A percentile compares a stretch with the other conserved stretches of the same genome.
Evolutionary conservation across 2,797 vertebrate genomes (phyloP).

Genomic region (Siniperca obscura): DNA sequence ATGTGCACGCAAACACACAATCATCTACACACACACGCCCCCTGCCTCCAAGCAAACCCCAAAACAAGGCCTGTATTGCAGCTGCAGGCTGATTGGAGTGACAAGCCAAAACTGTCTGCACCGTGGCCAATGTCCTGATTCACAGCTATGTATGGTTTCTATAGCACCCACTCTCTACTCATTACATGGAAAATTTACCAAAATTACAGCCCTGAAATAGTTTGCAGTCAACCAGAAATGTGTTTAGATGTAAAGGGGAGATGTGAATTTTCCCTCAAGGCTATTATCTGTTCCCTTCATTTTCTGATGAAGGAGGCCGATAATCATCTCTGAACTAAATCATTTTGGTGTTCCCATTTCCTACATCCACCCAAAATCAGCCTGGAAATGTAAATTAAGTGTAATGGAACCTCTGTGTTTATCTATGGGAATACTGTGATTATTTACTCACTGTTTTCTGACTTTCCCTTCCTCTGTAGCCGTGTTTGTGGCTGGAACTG

Average conservation of each 20-base stretch:
- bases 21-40: conserved; percentile 17
- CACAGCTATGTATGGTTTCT: conserved; percentile 57
- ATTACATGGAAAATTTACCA: conserved; percentile 67
- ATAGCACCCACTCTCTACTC: conserved; percentile 56
- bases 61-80: conserved; percentile 41
- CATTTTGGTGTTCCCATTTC: conserved; percentile 19
- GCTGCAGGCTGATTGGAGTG: conserved; percentile 62
- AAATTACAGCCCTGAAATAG: conserved; percentile 60
- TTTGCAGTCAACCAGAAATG: conserved; percentile 56
- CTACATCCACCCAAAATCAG: conserved; percentile 16
- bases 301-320: conserved; percentile 39
- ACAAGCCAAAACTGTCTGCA: conserved; percentile 69
- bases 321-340: conserved; percentile 36
- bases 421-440: conserved; percentile 32
- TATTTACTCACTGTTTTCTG: conserved; percentile 40
- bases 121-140: conserved; percentile 60
- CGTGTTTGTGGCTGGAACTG: conserved; percentile 75
- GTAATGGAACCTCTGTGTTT: conserved; percentile 34
- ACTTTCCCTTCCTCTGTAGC: conserved; percentile 65
- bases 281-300: conserved; percentile 34
- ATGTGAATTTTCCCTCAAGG: conserved; percentile 43
- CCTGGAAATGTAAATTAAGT: conserved; percentile 29
- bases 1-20: conserved; percentile 6
- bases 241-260: conserved; percentile 51
- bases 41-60: conserved; percentile 28